Conservation (phyloP, 2,113 vertebrate species). For the Oryzias woworae region DNA sequence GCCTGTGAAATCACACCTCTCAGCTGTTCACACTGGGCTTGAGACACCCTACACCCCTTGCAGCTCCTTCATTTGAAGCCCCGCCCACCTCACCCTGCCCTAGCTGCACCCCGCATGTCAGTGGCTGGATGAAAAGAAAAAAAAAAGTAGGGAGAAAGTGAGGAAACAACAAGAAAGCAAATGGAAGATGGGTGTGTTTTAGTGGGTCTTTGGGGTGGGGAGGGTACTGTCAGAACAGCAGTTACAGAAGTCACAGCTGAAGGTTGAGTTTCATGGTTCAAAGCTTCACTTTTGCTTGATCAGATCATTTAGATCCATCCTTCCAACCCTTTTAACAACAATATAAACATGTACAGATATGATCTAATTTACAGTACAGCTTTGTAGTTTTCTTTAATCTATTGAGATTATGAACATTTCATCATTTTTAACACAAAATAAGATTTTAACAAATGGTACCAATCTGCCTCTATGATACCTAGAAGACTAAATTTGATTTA, state of each 20-base stretch:
- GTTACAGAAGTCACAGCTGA: constrained; percentile 64
- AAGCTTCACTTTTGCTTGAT: constrained; percentile 4
- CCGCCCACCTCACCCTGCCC: constrained; percentile 41
- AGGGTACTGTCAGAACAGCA: constrained; percentile 54
- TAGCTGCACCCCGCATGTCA: constrained; percentile 71
- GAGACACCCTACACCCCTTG: constrained; percentile 81
- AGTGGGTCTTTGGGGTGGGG: constrained; percentile 29
- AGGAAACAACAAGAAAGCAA: constrained; percentile 61
- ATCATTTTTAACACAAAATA: too few relatives aligned
- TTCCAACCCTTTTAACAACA: too few relatives aligned
- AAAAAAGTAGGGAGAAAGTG: constrained; percentile 34
- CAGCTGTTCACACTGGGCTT: constrained; percentile 89
- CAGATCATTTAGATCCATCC: too few relatives aligned
- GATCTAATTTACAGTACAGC: too few relatives aligned
- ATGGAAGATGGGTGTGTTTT: constrained; percentile 65
- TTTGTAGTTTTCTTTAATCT: too few relatives aligned
- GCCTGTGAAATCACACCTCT: constrained; percentile 89
- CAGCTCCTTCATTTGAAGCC: constrained; percentile 41
- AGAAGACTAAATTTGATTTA: neutral
- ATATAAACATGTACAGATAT: too few relatives aligned
- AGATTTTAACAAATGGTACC: constrained; percentile 4
- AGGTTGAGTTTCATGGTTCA: constrained; percentile 52
- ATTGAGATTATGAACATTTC: too few relatives aligned
- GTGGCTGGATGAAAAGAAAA: constrained; percentile 47
- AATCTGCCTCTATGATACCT: constrained; percentile 13